Percentiles rank a stretch among this genome's conserved stretches.
Conservation (phyloP, 2,888 invertebrate genomes). For the Leptura quadrifasciata region DNA sequence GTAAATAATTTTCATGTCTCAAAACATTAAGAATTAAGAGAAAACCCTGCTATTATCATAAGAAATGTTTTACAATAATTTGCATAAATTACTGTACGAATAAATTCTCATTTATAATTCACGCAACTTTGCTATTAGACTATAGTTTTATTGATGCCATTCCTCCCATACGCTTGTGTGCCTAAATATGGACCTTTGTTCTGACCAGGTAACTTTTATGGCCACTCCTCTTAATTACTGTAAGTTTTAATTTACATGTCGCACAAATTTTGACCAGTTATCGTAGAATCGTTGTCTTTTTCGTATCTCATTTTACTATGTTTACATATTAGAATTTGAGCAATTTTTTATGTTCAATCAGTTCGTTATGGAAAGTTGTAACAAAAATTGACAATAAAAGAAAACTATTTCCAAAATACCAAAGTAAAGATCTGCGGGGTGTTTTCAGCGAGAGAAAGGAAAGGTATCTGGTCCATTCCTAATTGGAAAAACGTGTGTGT, state of each 20-base stretch:
- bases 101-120: slow-evolving; percentile 28
- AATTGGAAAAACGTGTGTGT: slow-evolving; percentile 53
- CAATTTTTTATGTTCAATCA: background rate
- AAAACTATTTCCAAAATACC: slow-evolving; percentile 12
- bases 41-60: background rate
- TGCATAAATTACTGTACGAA: slow-evolving; percentile 2
- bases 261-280: slow-evolving; percentile 5
- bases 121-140: slow-evolving; percentile 15
- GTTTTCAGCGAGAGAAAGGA: slow-evolving; percentile 43
- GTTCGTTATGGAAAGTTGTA: background rate
- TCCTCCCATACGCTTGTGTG: slow-evolving; percentile 42
- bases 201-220: slow-evolving; percentile 43
- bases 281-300: background rate
- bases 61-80: slow-evolving; percentile 10
- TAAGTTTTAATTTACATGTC: slow-evolving; percentile 52
- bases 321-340: background rate
- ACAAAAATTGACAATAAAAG: background rate
- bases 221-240: slow-evolving; percentile 54
- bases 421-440: slow-evolving; percentile 40
- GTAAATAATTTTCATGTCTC: background rate
- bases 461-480: slow-evolving; percentile 53
- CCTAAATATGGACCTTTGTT: slow-evolving; percentile 54
- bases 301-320: background rate
- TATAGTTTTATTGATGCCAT: slow-evolving; percentile 18
- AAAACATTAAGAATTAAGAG: background rate